A percentile compares a stretch with the other conserved stretches of the same genome.
Evolutionary conservation across 2,797 vertebrate species (phyloP).

Genomic region (Pangasius sanitwongsei): DNA sequence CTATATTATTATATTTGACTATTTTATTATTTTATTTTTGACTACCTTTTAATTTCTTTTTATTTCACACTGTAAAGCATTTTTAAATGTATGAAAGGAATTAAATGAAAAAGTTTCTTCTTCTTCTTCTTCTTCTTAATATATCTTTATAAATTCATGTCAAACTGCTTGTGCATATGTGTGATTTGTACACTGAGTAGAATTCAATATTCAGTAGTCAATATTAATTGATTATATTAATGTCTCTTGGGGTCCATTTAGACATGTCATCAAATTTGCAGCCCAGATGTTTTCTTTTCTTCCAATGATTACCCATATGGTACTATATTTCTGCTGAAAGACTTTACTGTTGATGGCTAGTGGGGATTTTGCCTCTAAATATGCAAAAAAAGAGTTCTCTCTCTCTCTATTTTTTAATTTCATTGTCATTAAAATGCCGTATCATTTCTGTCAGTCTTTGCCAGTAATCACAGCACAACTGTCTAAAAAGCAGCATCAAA

Average conservation of each 20-base stretch:
- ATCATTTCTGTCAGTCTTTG: neutral
- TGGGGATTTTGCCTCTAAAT: neutral
- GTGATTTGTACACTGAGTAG: neutral
- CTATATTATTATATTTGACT: neutral
- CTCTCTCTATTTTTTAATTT: neutral
- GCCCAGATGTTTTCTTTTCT: neutral
- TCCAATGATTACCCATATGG: neutral
- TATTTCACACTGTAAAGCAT: neutral
- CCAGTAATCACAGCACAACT: neutral
- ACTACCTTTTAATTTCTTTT: neutral
- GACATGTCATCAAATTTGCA: neutral
- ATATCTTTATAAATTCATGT: too few species aligned
- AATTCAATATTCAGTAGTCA: neutral
- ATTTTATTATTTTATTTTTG: neutral
- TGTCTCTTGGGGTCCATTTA: neutral
- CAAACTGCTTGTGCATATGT: neutral
- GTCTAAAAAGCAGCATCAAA: neutral
- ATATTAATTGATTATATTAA: neutral
- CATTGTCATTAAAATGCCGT: neutral
- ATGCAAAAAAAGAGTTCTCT: neutral
- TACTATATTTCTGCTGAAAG: neutral
- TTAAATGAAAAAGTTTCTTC: neutral
- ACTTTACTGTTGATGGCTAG: neutral
- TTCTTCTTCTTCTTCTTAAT: neutral
- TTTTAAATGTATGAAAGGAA: neutral